Percentiles rank a stretch among this genome's conserved stretches.
Conservation (phyloP, 2,113 vertebrate genomes). For the Melanerpes aurifrons region DNA sequence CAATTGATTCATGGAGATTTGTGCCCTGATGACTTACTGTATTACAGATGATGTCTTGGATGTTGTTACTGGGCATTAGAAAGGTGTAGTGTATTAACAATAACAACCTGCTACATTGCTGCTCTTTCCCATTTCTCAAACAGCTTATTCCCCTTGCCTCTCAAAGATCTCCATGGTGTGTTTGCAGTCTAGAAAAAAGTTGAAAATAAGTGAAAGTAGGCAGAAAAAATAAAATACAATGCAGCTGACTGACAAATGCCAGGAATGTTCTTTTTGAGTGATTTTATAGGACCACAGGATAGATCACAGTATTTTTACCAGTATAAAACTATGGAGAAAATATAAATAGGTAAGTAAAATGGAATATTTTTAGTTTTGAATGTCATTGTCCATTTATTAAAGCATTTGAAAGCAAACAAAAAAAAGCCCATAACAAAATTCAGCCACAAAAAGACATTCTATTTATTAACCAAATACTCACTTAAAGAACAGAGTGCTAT, state of each 20-base stretch:
- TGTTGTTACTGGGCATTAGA: neutral
- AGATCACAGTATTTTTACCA: neutral
- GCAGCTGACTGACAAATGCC: neutral
- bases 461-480: neutral
- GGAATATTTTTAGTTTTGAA: neutral
- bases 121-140: constrained; percentile 30
- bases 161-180: neutral
- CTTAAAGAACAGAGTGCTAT: neutral
- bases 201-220: neutral
- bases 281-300: neutral
- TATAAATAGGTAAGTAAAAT: neutral
- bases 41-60: neutral
- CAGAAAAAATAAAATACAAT: neutral
- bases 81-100: neutral
- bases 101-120: neutral
- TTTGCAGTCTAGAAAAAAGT: neutral
- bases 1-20: neutral
- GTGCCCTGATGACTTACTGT: neutral
- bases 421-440: neutral
- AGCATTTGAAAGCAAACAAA: neutral
- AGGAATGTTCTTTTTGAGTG: neutral
- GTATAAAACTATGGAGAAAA: neutral
- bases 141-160: neutral
- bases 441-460: neutral
- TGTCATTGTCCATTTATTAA: neutral